Base-by-base conservation (phyloP, 2,113 vertebrate genomes). In the Aix galericulata region DNA sequence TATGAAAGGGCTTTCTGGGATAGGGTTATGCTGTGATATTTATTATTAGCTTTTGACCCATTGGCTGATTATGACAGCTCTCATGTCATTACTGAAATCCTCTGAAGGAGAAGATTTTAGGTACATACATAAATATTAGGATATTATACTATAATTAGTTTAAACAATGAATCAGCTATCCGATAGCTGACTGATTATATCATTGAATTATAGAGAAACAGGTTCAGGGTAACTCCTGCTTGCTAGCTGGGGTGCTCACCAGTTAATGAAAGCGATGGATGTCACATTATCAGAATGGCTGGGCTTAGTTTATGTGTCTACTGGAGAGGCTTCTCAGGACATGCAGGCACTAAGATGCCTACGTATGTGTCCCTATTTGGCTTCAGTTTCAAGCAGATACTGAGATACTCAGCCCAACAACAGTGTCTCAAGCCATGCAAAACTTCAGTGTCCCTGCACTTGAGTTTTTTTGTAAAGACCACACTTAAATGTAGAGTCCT, bases 321-420 rank as follows among this genome's bases (percentile, higher is more conserved):
- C 56, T 75, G 69, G 36, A 71, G 50, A 40, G 7, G 6, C 20
- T 11, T 91, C 14, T 86, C 40, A 53, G 55, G 40, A 40, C 11
- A 32, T 5, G 10, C 1, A 68, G 71, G 10, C 38, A 73, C 16
- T 6, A 29, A 17, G 59, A 62, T 27, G 4, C 22, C 23, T 44
- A 42, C 34, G 4, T 53, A 25, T 8, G 22, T 40, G 29, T 32
- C 36, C 25, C 38, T 55, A 0, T 0, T 1, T 22, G 60, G 31
- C 60, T 81, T 91, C 42, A 36, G 12, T 63, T 86, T 91, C 77
- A 89, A 36, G 27, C 15, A 67, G 12, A 12, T 94, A 17, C 40
- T 78, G 68, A 69, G 46, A 42, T 58, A 16, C 40, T 91, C 66
- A 84, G 14, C 14, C 21, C 52, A 71, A 25, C 44, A 44, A 13